Evolutionary conservation across 2,113 vertebrate species (phyloP).

Genomic region (Laticauda laticaudata): DNA sequence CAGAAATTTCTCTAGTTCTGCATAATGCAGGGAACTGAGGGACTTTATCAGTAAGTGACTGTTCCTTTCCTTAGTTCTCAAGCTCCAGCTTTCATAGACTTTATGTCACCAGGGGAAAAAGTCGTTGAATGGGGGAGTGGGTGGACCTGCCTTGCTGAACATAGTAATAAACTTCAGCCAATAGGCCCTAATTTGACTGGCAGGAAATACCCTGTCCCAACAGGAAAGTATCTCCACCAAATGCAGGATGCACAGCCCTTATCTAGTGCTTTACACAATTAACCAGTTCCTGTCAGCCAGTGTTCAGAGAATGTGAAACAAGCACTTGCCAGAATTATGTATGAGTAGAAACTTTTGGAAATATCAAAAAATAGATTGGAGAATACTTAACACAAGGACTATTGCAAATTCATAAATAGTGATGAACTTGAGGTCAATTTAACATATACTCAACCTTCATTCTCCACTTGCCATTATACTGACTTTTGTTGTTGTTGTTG

Average conservation of each 20-base stretch:
- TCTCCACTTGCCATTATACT: too few species aligned
- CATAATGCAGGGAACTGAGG: slow-evolving; percentile 24
- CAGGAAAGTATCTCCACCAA: slow-evolving; percentile 17
- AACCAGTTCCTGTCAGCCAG: slow-evolving; percentile 15
- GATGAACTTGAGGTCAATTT: not conserved
- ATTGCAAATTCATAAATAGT: not conserved
- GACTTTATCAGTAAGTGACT: not conserved
- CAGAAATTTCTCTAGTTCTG: slow-evolving; percentile 46
- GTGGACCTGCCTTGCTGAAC: rapidly evolving
- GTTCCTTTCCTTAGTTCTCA: slow-evolving; percentile 20
- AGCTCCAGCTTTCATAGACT: not conserved
- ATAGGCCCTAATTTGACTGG: rapidly evolving
- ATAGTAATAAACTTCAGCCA: not conserved
- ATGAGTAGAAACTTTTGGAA: not conserved
- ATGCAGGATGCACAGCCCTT: slow-evolving; percentile 17
- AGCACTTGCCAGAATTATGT: not conserved
- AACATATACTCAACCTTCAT: not conserved
- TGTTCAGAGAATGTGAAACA: slow-evolving; percentile 8
- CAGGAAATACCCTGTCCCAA: not conserved
- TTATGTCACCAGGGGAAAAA: not conserved
- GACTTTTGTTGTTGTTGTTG: not conserved
- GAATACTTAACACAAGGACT: not conserved
- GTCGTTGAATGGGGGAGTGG: not conserved
- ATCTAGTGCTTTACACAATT: slow-evolving; percentile 12
- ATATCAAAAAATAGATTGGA: not conserved